These are phyloP conservation scores for Zaprionus davidi DNA, from an alignment of 1,140 invertebrate genomes.

Conservation along the genomic window DNA sequence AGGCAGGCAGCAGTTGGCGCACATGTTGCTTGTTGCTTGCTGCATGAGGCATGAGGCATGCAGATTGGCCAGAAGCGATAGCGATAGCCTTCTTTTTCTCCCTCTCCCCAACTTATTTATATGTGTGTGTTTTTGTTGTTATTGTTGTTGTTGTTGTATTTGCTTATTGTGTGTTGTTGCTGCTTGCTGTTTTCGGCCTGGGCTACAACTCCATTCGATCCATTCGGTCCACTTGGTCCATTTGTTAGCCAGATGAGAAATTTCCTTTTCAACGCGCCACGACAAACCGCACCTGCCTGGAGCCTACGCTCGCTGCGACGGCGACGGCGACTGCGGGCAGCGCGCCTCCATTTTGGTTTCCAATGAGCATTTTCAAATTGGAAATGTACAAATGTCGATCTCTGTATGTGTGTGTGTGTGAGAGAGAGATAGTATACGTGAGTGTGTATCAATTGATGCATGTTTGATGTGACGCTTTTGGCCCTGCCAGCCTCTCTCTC, in stretches of 20 bases:
- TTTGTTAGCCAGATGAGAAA: conserved; percentile 74
- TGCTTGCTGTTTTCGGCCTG: conserved; percentile 23
- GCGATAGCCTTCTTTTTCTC: conserved; percentile 74
- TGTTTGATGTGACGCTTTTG: conserved; percentile 79
- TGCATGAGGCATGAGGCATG: conserved; percentile 69
- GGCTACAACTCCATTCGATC: conserved; percentile 53
- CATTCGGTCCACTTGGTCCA: conserved; percentile 58
- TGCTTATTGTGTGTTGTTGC: conserved; percentile 17
- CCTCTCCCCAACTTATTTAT: conserved; percentile 14
- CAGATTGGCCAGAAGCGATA: conserved; percentile 79
- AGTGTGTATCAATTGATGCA: conserved; percentile 74
- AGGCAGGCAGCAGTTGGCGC: conserved; percentile 4
- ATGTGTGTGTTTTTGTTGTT: conserved; percentile 43
- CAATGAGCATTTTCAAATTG: conserved; percentile 78
- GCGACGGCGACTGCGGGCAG: conserved; percentile 30
- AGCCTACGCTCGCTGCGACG: conserved; percentile 7
- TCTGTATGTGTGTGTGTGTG: background rate
- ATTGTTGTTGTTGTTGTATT: conserved; percentile 12
- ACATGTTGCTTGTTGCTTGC: conserved; percentile 22
- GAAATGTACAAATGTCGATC: conserved; percentile 32
- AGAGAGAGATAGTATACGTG: background rate
- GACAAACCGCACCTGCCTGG: conserved; percentile 57
- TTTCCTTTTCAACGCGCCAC: conserved; percentile 71
- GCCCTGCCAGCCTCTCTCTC: conserved; percentile 17
- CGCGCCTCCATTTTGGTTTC: conserved; percentile 53